These are phyloP conservation scores for Calypte anna DNA, from an alignment of 2,113 vertebrate genomes.

Conservation along the genomic window DNA sequence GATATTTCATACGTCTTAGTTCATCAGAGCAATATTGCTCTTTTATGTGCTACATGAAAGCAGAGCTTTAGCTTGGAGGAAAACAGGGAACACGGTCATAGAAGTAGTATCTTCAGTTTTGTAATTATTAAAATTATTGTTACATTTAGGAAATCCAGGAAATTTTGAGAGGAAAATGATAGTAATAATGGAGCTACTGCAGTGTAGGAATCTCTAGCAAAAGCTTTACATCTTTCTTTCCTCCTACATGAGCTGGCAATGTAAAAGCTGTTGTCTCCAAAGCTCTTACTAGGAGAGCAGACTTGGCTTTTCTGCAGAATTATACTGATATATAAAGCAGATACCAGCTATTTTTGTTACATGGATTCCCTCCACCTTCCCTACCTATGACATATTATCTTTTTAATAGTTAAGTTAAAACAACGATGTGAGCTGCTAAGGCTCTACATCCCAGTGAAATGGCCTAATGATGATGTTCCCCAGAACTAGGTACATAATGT, in stretches of 20 bases:
- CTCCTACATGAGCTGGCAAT: constrained; percentile 21
- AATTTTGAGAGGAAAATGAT: constrained; percentile 64
- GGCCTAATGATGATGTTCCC: constrained; percentile 38
- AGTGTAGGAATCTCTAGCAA: constrained; percentile 26
- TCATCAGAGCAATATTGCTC: constrained; percentile 78
- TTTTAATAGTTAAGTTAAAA: not conserved
- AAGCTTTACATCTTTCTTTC: not conserved
- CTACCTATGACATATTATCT: not conserved
- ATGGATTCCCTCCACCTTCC: not conserved
- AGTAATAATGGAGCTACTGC: constrained; percentile 29
- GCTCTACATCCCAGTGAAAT: not conserved
- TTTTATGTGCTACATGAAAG: constrained; percentile 82
- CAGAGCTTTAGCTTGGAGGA: constrained; percentile 75
- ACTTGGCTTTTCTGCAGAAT: not conserved
- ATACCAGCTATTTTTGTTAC: not conserved
- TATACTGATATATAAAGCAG: not conserved
- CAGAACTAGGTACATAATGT: constrained; percentile 1
- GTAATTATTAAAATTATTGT: constrained; percentile 78
- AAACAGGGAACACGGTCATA: constrained; percentile 68
- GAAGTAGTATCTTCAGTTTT: constrained; percentile 57
- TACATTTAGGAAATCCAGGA: constrained; percentile 68
- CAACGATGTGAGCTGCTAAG: not conserved
- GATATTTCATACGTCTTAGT: constrained; percentile 77
- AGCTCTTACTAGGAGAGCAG: not conserved
- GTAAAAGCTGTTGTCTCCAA: constrained; percentile 16